phyloP scores from a whole-genome alignment of 2,888 invertebrate genomes.

The Nowickia ferox region DNA sequence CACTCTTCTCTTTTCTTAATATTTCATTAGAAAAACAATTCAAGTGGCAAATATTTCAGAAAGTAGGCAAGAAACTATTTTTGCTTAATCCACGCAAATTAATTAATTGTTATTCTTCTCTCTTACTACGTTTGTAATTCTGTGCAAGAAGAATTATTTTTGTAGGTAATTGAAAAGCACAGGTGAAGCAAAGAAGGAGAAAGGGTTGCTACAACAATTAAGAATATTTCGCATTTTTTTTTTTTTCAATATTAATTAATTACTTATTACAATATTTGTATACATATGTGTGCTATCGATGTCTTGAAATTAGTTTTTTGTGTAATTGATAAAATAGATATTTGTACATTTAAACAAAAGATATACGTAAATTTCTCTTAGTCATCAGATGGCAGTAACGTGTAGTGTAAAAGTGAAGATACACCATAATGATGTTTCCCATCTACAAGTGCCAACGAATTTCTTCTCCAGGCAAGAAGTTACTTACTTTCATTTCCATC shows the following conservation, averaged over 20 bases:
- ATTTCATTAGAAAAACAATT: constrained; percentile 10
- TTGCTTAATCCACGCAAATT: background rate
- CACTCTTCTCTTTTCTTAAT: background rate
- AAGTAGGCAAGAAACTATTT: background rate
- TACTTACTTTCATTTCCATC: too few relatives aligned
- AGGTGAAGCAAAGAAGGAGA: too few relatives aligned
- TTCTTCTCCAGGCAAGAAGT: too few relatives aligned
- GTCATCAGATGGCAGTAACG: too few relatives aligned
- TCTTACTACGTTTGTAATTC: background rate
- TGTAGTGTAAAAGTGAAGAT: too few relatives aligned
- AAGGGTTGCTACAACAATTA: background rate
- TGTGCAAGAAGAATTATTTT: background rate
- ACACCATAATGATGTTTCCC: too few relatives aligned
- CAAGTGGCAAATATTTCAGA: constrained; percentile 2
- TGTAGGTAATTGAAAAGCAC: background rate
- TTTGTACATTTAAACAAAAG: background rate
- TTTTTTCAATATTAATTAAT: background rate
- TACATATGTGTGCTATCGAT: background rate
- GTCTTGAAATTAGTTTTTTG: background rate
- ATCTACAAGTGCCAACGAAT: too few relatives aligned
- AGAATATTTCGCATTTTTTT: background rate
- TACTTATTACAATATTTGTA: background rate
- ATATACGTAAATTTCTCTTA: background rate
- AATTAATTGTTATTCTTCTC: constrained; percentile 5
- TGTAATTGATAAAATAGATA: background rate